phyloP scores from a whole-genome alignment of 2,888 invertebrate species.

The Ferrisia virgata region DNA sequence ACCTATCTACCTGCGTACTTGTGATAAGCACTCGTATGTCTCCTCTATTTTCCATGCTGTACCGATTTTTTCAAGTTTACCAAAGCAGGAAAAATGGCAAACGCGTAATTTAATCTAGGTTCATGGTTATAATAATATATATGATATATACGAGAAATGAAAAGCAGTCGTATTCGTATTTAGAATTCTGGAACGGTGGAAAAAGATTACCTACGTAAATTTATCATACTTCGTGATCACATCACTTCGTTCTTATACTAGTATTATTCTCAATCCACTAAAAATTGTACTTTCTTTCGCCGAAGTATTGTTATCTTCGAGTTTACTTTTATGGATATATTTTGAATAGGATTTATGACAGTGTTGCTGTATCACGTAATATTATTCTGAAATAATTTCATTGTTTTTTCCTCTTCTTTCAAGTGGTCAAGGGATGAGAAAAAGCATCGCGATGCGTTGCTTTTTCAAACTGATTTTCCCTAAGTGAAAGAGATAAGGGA shows the following conservation, averaged over 20 bases:
- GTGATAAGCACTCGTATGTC: not conserved
- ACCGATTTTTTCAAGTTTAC: not conserved
- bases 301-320: not conserved
- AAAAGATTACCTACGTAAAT: not conserved
- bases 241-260: not conserved
- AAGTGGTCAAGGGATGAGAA: too few relatives aligned
- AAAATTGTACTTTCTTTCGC: not conserved
- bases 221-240: not conserved
- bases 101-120: not conserved
- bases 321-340: not conserved
- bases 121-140: not conserved
- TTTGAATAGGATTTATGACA: not conserved
- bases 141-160: too few relatives aligned
- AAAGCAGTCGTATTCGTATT: not conserved
- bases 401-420: too few relatives aligned
- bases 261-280: not conserved
- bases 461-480: too few relatives aligned
- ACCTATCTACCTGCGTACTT: too few relatives aligned
- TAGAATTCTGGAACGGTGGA: not conserved
- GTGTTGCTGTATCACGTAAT: too few relatives aligned
- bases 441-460: too few relatives aligned
- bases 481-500: too few relatives aligned
- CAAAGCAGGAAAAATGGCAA: not conserved
- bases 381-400: too few relatives aligned
- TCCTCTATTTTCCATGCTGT: not conserved